These are phyloP conservation scores for Dipodomys ordii DNA, from an alignment of 2,113 vertebrate genomes.

Conservation along the genomic window DNA sequence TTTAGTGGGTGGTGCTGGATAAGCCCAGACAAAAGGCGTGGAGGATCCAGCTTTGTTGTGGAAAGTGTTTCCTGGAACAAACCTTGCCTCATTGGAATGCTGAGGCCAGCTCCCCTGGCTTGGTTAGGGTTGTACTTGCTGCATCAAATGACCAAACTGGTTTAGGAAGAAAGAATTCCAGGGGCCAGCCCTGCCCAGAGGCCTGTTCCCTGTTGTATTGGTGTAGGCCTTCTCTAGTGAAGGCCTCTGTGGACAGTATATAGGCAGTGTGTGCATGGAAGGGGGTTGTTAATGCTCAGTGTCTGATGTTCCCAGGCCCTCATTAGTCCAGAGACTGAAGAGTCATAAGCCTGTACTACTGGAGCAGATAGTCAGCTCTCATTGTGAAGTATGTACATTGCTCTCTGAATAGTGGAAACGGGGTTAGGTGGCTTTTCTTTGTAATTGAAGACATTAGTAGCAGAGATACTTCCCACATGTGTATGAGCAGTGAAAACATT, in stretches of 20 bases:
- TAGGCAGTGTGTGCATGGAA: no score
- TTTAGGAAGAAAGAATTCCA: slow-evolving; percentile 32
- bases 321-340: neutral
- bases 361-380: neutral
- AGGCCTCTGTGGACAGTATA: neutral
- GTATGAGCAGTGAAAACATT: neutral
- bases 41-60: slow-evolving; percentile 21
- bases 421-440: neutral
- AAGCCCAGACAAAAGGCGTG: neutral
- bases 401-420: neutral
- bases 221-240: neutral
- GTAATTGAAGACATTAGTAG: neutral
- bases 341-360: neutral
- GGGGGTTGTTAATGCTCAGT: neutral
- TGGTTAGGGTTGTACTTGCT: neutral
- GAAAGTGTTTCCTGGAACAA: slow-evolving; percentile 39
- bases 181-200: neutral
- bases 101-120: neutral
- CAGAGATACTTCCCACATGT: neutral
- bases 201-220: neutral
- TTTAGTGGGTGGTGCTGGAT: neutral
- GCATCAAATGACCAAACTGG: slow-evolving; percentile 7
- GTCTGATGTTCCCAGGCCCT: neutral
- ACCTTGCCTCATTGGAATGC: slow-evolving; percentile 15
- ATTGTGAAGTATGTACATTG: neutral